Evolutionary conservation across 2,113 vertebrate species (phyloP).

Genomic region (Elephas maximus): DNA sequence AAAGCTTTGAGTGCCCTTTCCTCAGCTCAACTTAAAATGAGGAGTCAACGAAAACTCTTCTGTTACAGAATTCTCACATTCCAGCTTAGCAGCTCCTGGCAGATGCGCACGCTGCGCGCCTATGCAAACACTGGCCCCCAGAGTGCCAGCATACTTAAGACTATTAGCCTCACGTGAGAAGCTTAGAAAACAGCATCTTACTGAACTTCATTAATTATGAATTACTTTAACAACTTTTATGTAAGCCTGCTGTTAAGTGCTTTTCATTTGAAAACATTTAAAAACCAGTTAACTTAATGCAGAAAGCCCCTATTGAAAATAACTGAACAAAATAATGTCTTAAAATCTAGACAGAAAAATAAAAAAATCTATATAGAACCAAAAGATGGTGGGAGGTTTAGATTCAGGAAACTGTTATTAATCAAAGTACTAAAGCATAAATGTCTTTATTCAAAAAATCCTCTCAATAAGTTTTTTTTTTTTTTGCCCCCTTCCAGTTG

Average conservation of each 20-base stretch:
- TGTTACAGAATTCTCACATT: background rate
- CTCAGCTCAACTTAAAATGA: background rate
- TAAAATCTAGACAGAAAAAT: slow-evolving; percentile 29
- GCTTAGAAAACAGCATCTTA: background rate
- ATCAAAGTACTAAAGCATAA: background rate
- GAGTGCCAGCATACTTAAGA: background rate
- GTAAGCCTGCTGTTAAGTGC: slow-evolving; percentile 6
- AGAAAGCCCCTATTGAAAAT: slow-evolving; percentile 22
- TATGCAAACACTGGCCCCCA: background rate
- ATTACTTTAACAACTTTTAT: slow-evolving; percentile 17
- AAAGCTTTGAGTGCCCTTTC: background rate
- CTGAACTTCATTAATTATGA: slow-evolving; percentile 17
- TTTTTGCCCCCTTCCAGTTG: background rate
- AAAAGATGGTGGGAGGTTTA: background rate
- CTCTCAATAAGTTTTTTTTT: background rate
- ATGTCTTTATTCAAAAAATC: background rate
- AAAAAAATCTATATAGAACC: background rate
- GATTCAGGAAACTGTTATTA: background rate
- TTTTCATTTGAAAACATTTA: slow-evolving; percentile 48
- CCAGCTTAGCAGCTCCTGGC: background rate
- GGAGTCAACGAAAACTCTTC: background rate
- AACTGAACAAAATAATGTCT: background rate
- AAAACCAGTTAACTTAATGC: slow-evolving; percentile 36
- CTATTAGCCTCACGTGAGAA: background rate
- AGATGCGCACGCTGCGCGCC: background rate